Evolutionary conservation across 2,888 invertebrate species (phyloP).

Genomic region (Trissoscelio sp.): DNA sequence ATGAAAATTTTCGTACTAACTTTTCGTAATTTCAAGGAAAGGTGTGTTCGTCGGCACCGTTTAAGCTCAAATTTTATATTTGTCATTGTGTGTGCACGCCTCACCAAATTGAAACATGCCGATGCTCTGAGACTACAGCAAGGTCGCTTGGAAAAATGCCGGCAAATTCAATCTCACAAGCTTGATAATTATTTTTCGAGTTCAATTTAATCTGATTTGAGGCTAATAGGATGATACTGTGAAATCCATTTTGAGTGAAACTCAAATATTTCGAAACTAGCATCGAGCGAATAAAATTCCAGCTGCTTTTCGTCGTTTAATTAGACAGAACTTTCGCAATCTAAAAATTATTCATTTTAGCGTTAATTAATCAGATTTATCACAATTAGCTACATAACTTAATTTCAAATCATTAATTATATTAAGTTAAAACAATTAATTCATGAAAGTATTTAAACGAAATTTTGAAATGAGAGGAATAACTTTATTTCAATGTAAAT

Average conservation of each 20-base stretch:
- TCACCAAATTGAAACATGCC: slow-evolving; percentile 49
- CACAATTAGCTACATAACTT: no score
- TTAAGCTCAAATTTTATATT: slow-evolving; percentile 40
- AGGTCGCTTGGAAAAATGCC: background rate
- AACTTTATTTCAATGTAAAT: no score
- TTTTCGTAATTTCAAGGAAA: slow-evolving; percentile 44
- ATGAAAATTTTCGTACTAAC: slow-evolving; percentile 56
- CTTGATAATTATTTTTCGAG: slow-evolving; percentile 12
- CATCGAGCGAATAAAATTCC: no score
- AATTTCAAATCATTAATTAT: no score
- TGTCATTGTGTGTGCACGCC: slow-evolving; percentile 25
- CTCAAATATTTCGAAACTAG: background rate
- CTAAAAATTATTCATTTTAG: background rate
- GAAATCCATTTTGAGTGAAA: slow-evolving; percentile 1
- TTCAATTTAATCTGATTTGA: background rate
- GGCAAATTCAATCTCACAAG: slow-evolving; percentile 16
- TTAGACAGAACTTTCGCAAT: background rate
- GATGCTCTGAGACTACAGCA: slow-evolving; percentile 32
- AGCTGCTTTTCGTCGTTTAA: background rate
- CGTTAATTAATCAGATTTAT: no score
- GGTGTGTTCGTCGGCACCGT: slow-evolving; percentile 23
- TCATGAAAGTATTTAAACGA: no score
- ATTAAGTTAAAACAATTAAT: no score
- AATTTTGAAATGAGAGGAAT: no score
- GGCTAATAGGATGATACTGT: background rate